Evolutionary conservation across 2,113 vertebrate species (phyloP).

Genomic region (Cynocephalus volans): DNA sequence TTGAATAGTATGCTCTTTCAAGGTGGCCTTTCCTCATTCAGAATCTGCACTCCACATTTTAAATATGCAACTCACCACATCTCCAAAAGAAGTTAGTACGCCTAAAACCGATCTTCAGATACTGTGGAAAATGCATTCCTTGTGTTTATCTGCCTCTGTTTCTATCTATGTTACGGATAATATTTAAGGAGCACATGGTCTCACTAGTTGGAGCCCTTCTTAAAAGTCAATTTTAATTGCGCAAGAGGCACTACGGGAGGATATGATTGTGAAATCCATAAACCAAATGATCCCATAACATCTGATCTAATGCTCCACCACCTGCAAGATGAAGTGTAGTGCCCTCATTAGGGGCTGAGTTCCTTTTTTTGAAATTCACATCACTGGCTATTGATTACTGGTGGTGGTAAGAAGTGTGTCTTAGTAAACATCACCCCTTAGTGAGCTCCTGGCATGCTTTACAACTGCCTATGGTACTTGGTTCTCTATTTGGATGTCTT

Average conservation of each 20-base stretch:
- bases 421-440: not conserved
- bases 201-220: not conserved
- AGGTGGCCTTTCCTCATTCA: not conserved
- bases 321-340: not conserved
- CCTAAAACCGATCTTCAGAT: not conserved
- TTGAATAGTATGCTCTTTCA: slow-evolving; percentile 20
- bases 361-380: slow-evolving; percentile 7
- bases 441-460: not conserved
- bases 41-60: not conserved
- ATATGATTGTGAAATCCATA: not conserved
- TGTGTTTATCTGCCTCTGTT: not conserved
- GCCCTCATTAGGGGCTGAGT: not conserved
- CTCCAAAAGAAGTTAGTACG: not conserved
- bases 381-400: not conserved
- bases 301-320: not conserved
- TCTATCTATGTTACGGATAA: not conserved
- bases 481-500: not conserved
- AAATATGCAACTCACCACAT: not conserved
- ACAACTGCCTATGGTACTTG: not conserved
- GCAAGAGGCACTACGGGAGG: not conserved
- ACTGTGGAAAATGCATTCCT: not conserved
- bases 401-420: not conserved
- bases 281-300: not conserved
- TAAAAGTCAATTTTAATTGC: not conserved
- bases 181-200: not conserved